These are phyloP conservation scores for Mormoops blainvillei DNA, from an alignment of 2,113 vertebrate genomes.

Conservation along the genomic window DNA sequence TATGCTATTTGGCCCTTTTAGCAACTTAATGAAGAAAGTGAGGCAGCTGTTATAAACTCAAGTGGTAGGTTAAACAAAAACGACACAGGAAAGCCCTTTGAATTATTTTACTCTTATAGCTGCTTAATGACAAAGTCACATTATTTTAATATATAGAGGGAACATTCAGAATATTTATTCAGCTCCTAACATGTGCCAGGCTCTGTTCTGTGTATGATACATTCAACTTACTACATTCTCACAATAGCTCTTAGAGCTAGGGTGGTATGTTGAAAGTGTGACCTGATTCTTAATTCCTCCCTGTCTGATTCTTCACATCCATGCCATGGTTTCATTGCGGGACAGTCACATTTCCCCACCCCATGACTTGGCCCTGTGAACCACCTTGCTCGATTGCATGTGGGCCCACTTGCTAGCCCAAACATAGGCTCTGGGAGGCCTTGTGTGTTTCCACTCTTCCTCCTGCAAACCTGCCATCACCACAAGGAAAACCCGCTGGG, in stretches of 20 bases:
- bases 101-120: not conserved
- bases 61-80: not conserved
- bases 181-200: not conserved
- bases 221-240: not conserved
- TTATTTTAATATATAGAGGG: not conserved
- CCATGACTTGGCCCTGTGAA: not conserved
- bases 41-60: not conserved
- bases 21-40: not conserved
- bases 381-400: not conserved
- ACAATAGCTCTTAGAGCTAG: not conserved
- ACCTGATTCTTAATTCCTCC: not conserved
- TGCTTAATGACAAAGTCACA: not conserved
- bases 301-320: not conserved
- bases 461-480: not conserved
- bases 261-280: not conserved
- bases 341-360: not conserved
- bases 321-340: not conserved
- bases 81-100: not conserved
- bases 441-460: not conserved
- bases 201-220: not conserved
- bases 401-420: not conserved
- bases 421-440: not conserved
- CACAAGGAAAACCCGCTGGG: not conserved
- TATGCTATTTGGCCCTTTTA: constrained; percentile 33
- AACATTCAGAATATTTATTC: not conserved